Evolutionary conservation across 2,888 invertebrate species (phyloP), one percentile per base, ranked within the genome.

Genomic region (Cerceris rybyensis): DNA sequence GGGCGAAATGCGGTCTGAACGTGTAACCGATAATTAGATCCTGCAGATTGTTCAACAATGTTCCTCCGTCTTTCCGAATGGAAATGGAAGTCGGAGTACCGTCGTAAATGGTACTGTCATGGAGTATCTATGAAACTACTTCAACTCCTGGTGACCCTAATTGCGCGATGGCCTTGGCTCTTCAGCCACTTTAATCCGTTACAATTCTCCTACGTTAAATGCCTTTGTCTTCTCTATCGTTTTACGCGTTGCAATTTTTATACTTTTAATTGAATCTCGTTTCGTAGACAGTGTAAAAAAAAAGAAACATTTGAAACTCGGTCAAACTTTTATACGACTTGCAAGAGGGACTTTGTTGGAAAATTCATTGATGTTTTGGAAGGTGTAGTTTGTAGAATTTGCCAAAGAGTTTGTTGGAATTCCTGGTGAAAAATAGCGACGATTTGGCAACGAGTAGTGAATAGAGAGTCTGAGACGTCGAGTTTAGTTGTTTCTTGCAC

Each of bases 21-120:
- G 52, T 65, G 71, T 66, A 69, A 69, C 74, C 78, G 78, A 78
- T 81, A 81, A 82, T 82, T 82, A 75, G 75, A 82, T 82, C 75
- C 66, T 60, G 16, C 59, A 39, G 55, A 17, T 54, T n/a, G 46
- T 42, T 67, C 58, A 55, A 70, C 73, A 78, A 63, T 17, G 55
- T 70, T 65, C 64, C 52, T 49, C 68, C 54, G 61, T 41, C 71
- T 61, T 60, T 52, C 58, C 61, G 54, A 64, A 57, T 73, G 52
- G 70, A 73, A 73, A 70, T 57, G 14, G 67, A 55, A 63, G 65
- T 55, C 58, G 17, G 41, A 57, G 50, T 28, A 28, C 28, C 28
- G 65, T 71, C 71, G 65, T 65, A 60, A 55, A 41, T 49, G 71
- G 59, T 43, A 78, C 68, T 79, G 16, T 55, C 16, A 11, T 63